Percentiles rank a stretch among this genome's conserved stretches.
Evolutionary conservation across 1,140 invertebrate genomes (phyloP).

Genomic region (Zaprionus ornatus): DNA sequence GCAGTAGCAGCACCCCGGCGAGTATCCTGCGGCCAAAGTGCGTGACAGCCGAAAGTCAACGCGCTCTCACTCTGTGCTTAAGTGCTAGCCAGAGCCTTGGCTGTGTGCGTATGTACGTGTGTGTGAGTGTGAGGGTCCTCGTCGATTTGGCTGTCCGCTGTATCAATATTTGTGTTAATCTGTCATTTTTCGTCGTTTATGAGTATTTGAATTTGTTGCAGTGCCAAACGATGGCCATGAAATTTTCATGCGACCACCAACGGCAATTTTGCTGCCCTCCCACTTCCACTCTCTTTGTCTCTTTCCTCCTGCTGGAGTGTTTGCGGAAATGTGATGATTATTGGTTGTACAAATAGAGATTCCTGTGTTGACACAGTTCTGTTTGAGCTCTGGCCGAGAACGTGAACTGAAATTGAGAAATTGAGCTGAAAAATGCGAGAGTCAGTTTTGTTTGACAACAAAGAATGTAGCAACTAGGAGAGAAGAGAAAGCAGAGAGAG

Average conservation of each 20-base stretch:
- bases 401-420: constrained; percentile 33
- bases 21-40: constrained; percentile 45
- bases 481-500: neutral
- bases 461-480: neutral
- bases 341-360: constrained; percentile 68
- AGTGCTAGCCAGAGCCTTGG: constrained; percentile 41
- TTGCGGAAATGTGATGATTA: constrained; percentile 81
- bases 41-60: constrained; percentile 55
- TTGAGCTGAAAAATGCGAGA: constrained; percentile 18
- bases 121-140: constrained; percentile 15
- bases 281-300: neutral
- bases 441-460: constrained; percentile 23
- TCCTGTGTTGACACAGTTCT: constrained; percentile 39
- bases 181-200: constrained; percentile 80
- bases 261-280: constrained; percentile 1
- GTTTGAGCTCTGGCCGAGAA: constrained; percentile 18
- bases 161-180: constrained; percentile 82
- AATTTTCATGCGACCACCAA: constrained; percentile 66
- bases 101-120: constrained; percentile 7
- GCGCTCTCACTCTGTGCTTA: constrained; percentile 34
- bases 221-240: constrained; percentile 56
- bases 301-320: constrained; percentile 35
- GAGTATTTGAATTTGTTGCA: constrained; percentile 73
- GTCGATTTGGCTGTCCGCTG: constrained; percentile 46
- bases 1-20: neutral